Conservation (phyloP, 2,797 vertebrate genomes). For the Propithecus perrieri region DNA sequence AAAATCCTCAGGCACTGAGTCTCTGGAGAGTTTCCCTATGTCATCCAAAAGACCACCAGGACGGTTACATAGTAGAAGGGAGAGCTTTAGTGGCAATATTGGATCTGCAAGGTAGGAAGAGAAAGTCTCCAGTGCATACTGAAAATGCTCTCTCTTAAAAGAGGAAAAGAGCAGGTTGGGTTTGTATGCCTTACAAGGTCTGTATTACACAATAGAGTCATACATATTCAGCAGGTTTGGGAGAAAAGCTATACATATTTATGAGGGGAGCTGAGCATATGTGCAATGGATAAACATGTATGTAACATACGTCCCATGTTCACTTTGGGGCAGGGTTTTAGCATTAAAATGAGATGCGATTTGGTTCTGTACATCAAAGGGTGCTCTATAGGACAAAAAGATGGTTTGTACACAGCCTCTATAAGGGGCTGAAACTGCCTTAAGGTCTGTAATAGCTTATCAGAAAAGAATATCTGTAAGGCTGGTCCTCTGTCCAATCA, state of each 20-base stretch:
- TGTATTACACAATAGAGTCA: neutral
- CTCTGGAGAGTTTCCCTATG: neutral
- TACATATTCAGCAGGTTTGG: neutral
- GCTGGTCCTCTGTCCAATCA: neutral
- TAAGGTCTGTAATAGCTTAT: neutral
- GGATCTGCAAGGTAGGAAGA: neutral
- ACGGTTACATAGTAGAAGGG: neutral
- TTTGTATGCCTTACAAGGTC: neutral
- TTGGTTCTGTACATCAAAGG: neutral
- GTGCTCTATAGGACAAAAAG: neutral
- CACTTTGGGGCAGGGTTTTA: neutral
- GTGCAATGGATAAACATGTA: neutral
- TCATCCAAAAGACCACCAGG: neutral
- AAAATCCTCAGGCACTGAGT: neutral
- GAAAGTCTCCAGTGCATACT: neutral
- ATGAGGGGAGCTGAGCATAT: neutral
- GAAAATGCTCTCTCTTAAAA: neutral
- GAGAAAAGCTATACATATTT: neutral
- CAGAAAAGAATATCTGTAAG: neutral
- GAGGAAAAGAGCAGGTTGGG: neutral
- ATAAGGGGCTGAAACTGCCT: neutral
- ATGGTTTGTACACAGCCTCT: neutral
- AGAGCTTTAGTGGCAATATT: neutral
- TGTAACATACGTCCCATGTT: neutral
- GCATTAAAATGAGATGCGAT: neutral